Conservation (phyloP, 2,888 invertebrate genomes). For the Tetropium fuscum region DNA sequence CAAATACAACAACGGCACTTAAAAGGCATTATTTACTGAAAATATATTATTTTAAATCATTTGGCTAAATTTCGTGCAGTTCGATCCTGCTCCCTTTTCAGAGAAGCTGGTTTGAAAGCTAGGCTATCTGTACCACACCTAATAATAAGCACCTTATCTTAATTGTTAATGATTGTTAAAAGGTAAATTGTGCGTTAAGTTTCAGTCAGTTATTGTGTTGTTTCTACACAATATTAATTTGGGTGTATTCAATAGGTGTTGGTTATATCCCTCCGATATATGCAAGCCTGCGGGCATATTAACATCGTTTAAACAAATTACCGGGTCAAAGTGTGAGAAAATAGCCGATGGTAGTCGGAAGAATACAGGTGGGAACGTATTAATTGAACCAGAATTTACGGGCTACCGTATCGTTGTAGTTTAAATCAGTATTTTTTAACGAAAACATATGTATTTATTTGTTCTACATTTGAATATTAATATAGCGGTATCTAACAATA, state of each 20-base stretch:
- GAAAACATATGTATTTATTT: too few relatives aligned
- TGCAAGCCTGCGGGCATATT: too few relatives aligned
- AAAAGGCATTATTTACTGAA: neutral
- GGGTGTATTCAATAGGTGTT: neutral
- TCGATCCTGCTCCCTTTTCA: slow-evolving; percentile 1
- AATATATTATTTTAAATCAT: neutral
- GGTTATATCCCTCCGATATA: slow-evolving; percentile 5
- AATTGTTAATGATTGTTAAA: slow-evolving; percentile 25
- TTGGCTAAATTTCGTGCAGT: neutral
- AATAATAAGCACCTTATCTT: slow-evolving; percentile 13
- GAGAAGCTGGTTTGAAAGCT: slow-evolving; percentile 13
- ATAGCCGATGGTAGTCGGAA: too few relatives aligned
- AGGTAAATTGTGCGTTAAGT: slow-evolving; percentile 27
- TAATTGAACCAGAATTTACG: too few relatives aligned
- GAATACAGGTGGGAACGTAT: too few relatives aligned
- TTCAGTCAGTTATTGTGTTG: slow-evolving; percentile 7
- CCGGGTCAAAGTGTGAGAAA: too few relatives aligned
- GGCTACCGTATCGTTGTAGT: too few relatives aligned
- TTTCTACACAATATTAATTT: neutral
- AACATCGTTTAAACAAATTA: too few relatives aligned
- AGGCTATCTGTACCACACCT: slow-evolving; percentile 19
- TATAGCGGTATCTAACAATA: too few relatives aligned
- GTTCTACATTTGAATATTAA: too few relatives aligned
- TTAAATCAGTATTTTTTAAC: too few relatives aligned
- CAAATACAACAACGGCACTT: too few relatives aligned